Percentiles rank a stretch among this genome's conserved stretches.
phyloP scores from a whole-genome alignment of 2,888 invertebrate genomes.

The Drosophila buzzatii region DNA sequence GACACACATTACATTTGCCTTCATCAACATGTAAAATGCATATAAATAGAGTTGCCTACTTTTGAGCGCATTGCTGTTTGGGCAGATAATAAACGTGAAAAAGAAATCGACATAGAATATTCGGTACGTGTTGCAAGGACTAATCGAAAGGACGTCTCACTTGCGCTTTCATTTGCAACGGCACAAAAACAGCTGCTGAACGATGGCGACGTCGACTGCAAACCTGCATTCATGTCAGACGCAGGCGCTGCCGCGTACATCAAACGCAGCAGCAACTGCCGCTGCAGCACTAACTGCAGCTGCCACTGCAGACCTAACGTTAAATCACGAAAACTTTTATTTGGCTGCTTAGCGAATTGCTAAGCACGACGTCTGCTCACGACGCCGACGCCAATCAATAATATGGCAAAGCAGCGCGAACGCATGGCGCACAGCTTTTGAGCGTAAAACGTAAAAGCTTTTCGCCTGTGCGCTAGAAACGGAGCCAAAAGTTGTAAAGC shows the following conservation, averaged over 20 bases:
- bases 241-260: conserved; percentile 54
- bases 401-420: conserved; percentile 39
- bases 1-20: background rate
- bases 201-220: conserved; percentile 20
- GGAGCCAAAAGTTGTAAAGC: conserved; percentile 48
- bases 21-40: background rate
- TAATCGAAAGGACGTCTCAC: conserved; percentile 21
- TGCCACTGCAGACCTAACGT: conserved; percentile 37
- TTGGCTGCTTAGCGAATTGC: conserved; percentile 46
- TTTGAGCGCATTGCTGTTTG: conserved; percentile 27
- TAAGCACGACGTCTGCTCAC: conserved; percentile 43
- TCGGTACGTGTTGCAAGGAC: conserved; percentile 36
- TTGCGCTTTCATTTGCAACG: conserved; percentile 53
- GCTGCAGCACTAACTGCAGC: conserved; percentile 11
- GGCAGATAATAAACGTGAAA: conserved; percentile 26
- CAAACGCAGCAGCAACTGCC: conserved; percentile 46
- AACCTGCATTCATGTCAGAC: conserved; percentile 58
- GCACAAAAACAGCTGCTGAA: conserved; percentile 46
- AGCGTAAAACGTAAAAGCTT: conserved; percentile 66
- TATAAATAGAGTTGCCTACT: conserved; percentile 60
- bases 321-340: conserved; percentile 30
- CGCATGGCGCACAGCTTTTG: conserved; percentile 47
- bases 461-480: conserved; percentile 16
- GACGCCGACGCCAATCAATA: conserved; percentile 52
- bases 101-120: conserved; percentile 14